Conservation (phyloP, 2,797 vertebrate species). For the Spea hammondii region DNA sequence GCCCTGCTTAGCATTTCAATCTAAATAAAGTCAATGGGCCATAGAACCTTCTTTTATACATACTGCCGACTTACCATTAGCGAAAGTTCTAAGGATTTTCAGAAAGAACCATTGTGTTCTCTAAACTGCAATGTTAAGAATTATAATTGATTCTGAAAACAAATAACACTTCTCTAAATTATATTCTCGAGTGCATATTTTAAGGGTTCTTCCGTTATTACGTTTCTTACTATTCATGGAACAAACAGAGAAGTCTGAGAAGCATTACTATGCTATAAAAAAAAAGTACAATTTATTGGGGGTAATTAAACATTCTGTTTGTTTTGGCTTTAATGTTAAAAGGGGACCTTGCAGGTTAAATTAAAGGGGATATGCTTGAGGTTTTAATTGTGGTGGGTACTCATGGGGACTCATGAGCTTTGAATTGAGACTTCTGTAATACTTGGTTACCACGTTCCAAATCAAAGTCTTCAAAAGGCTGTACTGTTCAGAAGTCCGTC, state of each 20-base stretch:
- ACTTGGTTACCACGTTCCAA: too few species aligned
- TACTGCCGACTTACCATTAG: slow-evolving; percentile 66
- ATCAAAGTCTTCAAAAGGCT: too few species aligned
- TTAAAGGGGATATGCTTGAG: too few species aligned
- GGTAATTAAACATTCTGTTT: too few species aligned
- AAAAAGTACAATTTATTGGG: not conserved
- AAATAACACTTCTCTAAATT: slow-evolving; percentile 34
- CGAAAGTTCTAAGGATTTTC: slow-evolving; percentile 61
- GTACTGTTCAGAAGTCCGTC: too few species aligned
- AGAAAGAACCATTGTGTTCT: slow-evolving; percentile 55
- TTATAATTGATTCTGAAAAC: slow-evolving; percentile 31
- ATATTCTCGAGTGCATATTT: slow-evolving; percentile 23
- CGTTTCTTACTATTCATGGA: not conserved
- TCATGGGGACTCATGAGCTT: too few species aligned
- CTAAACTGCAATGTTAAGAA: slow-evolving; percentile 44
- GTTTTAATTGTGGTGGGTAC: too few species aligned
- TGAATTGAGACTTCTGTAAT: too few species aligned
- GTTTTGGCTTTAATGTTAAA: too few species aligned
- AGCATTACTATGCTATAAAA: not conserved
- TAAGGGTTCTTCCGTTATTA: slow-evolving; percentile 12
- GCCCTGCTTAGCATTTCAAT: slow-evolving; percentile 71
- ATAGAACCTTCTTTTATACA: slow-evolving; percentile 63
- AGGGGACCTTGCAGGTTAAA: too few species aligned
- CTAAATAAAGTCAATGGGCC: slow-evolving; percentile 69
- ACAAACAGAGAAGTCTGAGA: not conserved